These are phyloP conservation scores for Lysandra bellargus DNA, from an alignment of 2,888 invertebrate species.

Conservation along the genomic window DNA sequence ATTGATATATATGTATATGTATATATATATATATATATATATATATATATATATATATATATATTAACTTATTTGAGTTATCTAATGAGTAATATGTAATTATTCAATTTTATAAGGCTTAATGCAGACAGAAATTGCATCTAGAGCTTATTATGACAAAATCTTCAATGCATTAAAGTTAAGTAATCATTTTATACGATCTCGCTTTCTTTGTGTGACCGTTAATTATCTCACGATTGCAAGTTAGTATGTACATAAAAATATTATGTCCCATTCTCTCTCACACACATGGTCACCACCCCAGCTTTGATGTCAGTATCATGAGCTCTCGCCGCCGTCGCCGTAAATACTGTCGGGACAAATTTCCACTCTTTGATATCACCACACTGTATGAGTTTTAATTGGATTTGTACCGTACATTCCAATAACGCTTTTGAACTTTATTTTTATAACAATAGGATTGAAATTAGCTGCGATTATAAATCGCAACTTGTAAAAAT, in stretches of 20 bases:
- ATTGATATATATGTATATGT: no score
- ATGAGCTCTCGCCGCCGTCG: slow-evolving; percentile 53
- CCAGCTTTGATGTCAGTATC: slow-evolving; percentile 49
- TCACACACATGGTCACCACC: slow-evolving; percentile 36
- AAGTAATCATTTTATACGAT: no score
- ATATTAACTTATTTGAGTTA: no score
- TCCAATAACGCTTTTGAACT: neutral
- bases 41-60: no score
- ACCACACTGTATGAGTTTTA: slow-evolving; percentile 53
- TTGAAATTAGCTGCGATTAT: neutral
- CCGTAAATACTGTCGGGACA: slow-evolving; percentile 75
- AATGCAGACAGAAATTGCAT: no score
- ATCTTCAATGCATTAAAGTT: no score
- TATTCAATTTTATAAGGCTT: no score
- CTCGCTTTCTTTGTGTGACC: no score
- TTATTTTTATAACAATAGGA: neutral
- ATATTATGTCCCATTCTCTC: neutral
- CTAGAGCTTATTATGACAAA: no score
- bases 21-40: no score
- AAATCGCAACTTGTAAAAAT: slow-evolving; percentile 21
- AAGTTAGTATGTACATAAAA: neutral
- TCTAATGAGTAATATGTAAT: no score
- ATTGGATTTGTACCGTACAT: slow-evolving; percentile 65
- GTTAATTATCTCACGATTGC: no score
- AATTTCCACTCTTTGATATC: slow-evolving; percentile 75